These are phyloP conservation scores for Oreochromis mossambicus DNA, from an alignment of 2,797 vertebrate species.

Conservation along the genomic window DNA sequence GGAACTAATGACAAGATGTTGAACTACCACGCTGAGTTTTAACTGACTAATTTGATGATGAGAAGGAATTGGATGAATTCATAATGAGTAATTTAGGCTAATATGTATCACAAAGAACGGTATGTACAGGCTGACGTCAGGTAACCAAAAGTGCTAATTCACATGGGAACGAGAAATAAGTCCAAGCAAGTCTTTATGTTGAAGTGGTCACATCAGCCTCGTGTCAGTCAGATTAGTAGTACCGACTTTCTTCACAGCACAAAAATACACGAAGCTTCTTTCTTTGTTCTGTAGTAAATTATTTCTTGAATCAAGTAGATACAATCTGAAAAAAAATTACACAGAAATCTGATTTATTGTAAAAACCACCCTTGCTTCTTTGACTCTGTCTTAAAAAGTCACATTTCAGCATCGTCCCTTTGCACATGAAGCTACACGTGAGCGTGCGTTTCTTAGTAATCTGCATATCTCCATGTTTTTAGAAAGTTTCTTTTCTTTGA, in stretches of 20 bases:
- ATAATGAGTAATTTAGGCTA: neutral
- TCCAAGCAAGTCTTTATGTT: neutral
- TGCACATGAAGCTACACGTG: neutral
- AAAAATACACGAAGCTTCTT: neutral
- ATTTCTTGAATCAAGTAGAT: neutral
- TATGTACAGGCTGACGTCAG: neutral
- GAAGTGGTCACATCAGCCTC: neutral
- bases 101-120: neutral
- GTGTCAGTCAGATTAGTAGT: neutral
- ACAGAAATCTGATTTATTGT: neutral
- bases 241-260: neutral
- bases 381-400: neutral
- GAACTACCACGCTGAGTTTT: neutral
- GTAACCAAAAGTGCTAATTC: neutral
- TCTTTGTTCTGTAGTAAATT: neutral
- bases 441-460: conserved; percentile 14
- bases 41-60: neutral
- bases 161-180: neutral
- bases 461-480: neutral
- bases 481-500: neutral
- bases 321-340: neutral
- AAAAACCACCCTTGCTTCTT: neutral
- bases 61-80: neutral
- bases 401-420: no score
- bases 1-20: neutral